phyloP scores from a whole-genome alignment of 1,140 invertebrate species.

The Drosophila jambulina region DNA sequence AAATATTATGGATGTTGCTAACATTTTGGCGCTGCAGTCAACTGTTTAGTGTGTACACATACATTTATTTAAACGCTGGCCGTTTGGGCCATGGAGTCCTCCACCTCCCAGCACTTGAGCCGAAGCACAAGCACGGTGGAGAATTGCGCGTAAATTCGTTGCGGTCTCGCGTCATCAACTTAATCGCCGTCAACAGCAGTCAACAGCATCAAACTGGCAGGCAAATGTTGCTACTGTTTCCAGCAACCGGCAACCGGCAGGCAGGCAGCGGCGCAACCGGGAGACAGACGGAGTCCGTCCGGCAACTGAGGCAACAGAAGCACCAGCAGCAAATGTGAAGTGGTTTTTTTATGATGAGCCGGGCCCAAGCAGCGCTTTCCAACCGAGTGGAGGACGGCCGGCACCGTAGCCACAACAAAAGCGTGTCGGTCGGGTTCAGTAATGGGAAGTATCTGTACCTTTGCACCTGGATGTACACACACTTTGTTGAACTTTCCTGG shows the following conservation, averaged over 20 bases:
- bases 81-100: conserved; percentile 42
- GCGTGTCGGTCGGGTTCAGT: conserved; percentile 52
- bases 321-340: conserved; percentile 63
- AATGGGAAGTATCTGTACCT: conserved; percentile 27
- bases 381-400: conserved; percentile 32
- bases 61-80: conserved; percentile 68
- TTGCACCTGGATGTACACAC: conserved; percentile 11
- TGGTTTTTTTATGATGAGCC: conserved; percentile 71
- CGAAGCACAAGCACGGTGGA: conserved; percentile 59
- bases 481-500: conserved; percentile 2
- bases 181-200: conserved; percentile 82
- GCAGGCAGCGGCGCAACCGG: conserved; percentile 1
- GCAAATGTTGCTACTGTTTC: conserved; percentile 81
- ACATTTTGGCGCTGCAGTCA: conserved; percentile 49
- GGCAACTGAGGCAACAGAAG: conserved; percentile 35
- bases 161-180: conserved; percentile 82
- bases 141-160: conserved; percentile 84
- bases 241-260: conserved; percentile 46
- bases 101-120: conserved; percentile 44
- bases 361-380: conserved; percentile 59
- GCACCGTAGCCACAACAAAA: conserved; percentile 57
- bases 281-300: conserved; percentile 43
- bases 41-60: conserved; percentile 42
- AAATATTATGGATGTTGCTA: conserved; percentile 12
- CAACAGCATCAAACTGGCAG: conserved; percentile 81